Percentiles rank a stretch among this genome's conserved stretches.
Evolutionary conservation across 2,113 vertebrate species (phyloP).

Genomic region (Apeltes quadracus): DNA sequence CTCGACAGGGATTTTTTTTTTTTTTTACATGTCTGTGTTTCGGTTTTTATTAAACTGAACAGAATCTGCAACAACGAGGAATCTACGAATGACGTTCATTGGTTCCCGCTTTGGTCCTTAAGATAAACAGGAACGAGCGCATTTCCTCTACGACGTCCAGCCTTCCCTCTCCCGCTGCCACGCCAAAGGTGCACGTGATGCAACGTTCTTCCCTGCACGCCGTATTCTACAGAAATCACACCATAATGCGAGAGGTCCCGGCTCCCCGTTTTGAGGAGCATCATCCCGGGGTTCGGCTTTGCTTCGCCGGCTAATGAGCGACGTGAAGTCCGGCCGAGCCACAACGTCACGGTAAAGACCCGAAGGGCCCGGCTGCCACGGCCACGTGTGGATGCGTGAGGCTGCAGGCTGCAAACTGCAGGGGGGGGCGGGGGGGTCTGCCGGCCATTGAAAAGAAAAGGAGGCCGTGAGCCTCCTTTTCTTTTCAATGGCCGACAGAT

Average conservation of each 20-base stretch:
- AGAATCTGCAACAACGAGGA: neutral
- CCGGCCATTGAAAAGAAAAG: slow-evolving; percentile 32
- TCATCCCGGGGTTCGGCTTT: slow-evolving; percentile 47
- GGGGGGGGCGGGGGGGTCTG: slow-evolving; percentile 40
- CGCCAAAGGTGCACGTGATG: too few species aligned
- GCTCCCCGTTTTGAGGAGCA: too few species aligned
- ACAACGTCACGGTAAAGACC: slow-evolving; percentile 49
- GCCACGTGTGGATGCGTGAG: slow-evolving; percentile 6
- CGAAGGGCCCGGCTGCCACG: slow-evolving; percentile 37
- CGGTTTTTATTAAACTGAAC: neutral
- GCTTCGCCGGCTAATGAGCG: slow-evolving; percentile 62
- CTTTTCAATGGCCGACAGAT: too few species aligned
- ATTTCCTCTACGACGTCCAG: neutral
- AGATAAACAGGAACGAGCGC: neutral
- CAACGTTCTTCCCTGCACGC: too few species aligned
- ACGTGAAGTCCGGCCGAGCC: slow-evolving; percentile 62
- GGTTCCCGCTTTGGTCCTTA: neutral
- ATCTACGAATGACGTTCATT: neutral
- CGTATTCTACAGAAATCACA: too few species aligned
- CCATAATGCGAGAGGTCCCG: too few species aligned
- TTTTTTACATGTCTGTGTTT: neutral
- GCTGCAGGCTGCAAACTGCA: slow-evolving; percentile 31
- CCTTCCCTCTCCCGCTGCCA: too few species aligned
- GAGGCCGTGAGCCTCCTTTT: neutral
- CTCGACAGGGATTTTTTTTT: neutral